Evolutionary conservation across 2,888 invertebrate genomes (phyloP).

Genomic region (Hypomecis punctinalis): DNA sequence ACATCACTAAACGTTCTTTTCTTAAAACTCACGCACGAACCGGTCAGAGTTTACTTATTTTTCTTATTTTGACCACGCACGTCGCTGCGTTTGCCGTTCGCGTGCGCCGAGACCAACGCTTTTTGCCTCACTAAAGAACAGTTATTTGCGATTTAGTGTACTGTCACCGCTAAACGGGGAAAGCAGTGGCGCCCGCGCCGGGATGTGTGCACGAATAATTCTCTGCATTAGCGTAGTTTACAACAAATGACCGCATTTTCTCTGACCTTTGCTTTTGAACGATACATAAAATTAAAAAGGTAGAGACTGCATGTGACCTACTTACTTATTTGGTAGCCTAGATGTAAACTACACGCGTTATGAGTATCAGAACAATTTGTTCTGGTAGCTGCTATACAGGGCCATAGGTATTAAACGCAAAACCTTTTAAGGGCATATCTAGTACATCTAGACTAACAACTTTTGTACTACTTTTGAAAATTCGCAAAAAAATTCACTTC

Average conservation of each 20-base stretch:
- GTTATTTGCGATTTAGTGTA: constrained; percentile 31
- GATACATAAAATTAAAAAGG: constrained; percentile 18
- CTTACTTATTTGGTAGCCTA: too few species aligned
- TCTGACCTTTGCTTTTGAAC: constrained; percentile 33
- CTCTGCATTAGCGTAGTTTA: constrained; percentile 41
- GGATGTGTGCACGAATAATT: constrained; percentile 47
- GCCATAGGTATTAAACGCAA: too few species aligned
- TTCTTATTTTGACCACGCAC: constrained; percentile 1
- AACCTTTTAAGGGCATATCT: too few species aligned
- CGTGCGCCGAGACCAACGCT: constrained; percentile 20
- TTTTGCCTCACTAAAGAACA: constrained; percentile 35
- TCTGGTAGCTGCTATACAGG: too few species aligned
- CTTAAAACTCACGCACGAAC: constrained; percentile 14
- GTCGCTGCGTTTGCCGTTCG: constrained; percentile 3
- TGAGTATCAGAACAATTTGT: too few species aligned
- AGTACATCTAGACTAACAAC: too few species aligned
- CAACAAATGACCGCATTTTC: constrained; percentile 36
- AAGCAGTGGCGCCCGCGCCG: constrained; percentile 37
- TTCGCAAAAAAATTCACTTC: too few species aligned
- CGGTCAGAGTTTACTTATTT: constrained; percentile 31
- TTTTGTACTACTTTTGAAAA: too few species aligned
- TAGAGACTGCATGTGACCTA: neutral
- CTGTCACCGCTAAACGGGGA: constrained; percentile 46
- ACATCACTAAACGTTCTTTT: constrained; percentile 39
- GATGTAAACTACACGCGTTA: too few species aligned